phyloP scores from a whole-genome alignment of 2,797 vertebrate species.

The Gorsachius magnificus region DNA sequence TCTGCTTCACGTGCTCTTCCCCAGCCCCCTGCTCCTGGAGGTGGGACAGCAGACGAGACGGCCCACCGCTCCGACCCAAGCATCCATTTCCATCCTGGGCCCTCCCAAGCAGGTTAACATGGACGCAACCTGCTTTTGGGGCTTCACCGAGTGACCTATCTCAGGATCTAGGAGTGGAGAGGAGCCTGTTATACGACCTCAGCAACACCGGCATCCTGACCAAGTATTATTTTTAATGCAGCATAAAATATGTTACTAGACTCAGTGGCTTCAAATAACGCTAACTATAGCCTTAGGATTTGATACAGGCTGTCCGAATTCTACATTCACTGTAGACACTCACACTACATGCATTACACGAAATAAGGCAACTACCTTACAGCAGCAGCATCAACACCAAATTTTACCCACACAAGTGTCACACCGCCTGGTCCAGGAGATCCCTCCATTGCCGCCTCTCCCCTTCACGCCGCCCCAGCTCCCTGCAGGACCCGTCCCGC shows the following conservation, averaged over 20 bases:
- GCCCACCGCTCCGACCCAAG: not conserved
- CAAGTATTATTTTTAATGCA: not conserved
- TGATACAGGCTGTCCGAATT: not conserved
- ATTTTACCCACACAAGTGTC: not conserved
- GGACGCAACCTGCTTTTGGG: not conserved
- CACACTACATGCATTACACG: accelerated
- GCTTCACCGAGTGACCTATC: not conserved
- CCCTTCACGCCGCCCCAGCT: not conserved
- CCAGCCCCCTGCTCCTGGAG: not conserved
- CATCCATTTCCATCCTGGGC: not conserved
- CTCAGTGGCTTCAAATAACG: not conserved
- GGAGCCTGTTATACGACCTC: not conserved
- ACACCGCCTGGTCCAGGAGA: accelerated
- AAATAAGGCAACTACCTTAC: not conserved
- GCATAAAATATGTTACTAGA: not conserved
- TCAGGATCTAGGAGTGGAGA: not conserved
- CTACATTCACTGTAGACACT: not conserved
- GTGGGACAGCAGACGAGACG: not conserved
- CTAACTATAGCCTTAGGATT: not conserved
- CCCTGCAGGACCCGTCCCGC: not conserved
- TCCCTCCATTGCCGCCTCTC: not conserved
- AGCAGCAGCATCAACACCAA: not conserved
- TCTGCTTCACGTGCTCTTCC: not conserved
- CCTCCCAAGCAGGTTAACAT: not conserved
- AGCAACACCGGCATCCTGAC: not conserved